These are phyloP conservation scores for Lepisosteus osseus DNA, from an alignment of 2,113 vertebrate species.

Conservation along the genomic window DNA sequence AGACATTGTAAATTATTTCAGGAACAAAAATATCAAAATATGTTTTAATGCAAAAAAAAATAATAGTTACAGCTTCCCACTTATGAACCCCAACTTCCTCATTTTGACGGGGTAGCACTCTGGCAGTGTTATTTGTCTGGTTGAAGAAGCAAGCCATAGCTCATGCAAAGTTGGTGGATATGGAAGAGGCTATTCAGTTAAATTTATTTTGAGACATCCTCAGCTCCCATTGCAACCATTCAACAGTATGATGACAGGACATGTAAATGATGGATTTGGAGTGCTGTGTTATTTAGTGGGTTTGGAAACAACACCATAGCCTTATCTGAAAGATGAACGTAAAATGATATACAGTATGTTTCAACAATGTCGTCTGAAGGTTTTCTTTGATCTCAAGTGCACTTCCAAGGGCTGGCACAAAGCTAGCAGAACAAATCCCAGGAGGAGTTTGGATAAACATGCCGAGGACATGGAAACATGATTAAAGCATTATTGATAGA, in stretches of 20 bases:
- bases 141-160: too few relatives aligned
- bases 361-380: constrained; percentile 32
- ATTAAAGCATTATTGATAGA: constrained; percentile 20
- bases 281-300: constrained; percentile 28
- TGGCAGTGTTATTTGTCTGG: too few relatives aligned
- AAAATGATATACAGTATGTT: constrained; percentile 29
- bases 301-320: constrained; percentile 12
- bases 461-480: constrained; percentile 23
- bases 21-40: too few relatives aligned
- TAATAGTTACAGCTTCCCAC: too few relatives aligned
- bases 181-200: too few relatives aligned
- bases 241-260: constrained; percentile 29
- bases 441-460: constrained; percentile 20
- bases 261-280: constrained; percentile 22
- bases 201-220: constrained; percentile 6
- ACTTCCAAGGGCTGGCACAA: constrained; percentile 13
- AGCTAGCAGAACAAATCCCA: constrained; percentile 21
- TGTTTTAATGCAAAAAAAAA: too few relatives aligned
- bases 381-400: constrained; percentile 33
- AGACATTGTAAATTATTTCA: too few relatives aligned
- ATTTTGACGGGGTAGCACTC: too few relatives aligned
- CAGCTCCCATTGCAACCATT: constrained; percentile 23
- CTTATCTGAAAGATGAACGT: constrained; percentile 26
- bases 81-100: too few relatives aligned
- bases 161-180: too few relatives aligned